Evolutionary conservation across 1,140 invertebrate species (phyloP).

Genomic region (Leptopilina boulardi): DNA sequence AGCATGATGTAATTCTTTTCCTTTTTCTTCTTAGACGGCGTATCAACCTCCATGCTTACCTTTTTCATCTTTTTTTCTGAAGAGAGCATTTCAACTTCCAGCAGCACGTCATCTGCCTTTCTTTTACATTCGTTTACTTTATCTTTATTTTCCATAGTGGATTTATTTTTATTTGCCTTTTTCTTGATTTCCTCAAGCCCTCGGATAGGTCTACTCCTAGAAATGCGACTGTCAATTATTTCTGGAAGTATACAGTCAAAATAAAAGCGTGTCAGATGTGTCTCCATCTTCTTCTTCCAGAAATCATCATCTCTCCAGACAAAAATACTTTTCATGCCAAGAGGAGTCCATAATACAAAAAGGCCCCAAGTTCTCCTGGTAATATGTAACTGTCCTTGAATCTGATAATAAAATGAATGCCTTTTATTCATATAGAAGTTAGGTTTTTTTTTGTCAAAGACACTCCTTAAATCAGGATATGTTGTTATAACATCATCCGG

Average conservation of each 20-base stretch:
- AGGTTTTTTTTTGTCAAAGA: conserved; percentile 44
- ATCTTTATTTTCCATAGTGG: too few species aligned
- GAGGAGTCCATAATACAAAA: conserved; percentile 64
- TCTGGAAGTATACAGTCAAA: conserved; percentile 43
- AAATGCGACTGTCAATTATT: conserved; percentile 41
- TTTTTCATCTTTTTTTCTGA: too few species aligned
- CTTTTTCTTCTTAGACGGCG: too few species aligned
- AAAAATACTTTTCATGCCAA: conserved; percentile 41
- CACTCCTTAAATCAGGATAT: conserved; percentile 33
- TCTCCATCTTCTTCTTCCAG: conserved; percentile 53
- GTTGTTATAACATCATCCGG: conserved; percentile 46
- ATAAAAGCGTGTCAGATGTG: conserved; percentile 43
- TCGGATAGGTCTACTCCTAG: conserved; percentile 34
- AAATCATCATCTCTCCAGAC: conserved; percentile 51
- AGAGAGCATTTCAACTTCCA: too few species aligned
- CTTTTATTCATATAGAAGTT: conserved; percentile 57
- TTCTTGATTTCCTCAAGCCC: conserved; percentile 29
- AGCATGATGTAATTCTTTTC: too few species aligned
- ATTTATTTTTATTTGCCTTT: not conserved
- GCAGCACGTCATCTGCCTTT: too few species aligned
- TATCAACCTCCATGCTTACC: too few species aligned
- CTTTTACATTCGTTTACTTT: not conserved
- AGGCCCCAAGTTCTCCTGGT: conserved; percentile 64
- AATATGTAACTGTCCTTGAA: conserved; percentile 68
- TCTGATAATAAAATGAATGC: conserved; percentile 70